These are phyloP conservation scores for Ceratina calcarata DNA, from an alignment of 1,140 invertebrate species.

Conservation along the genomic window DNA sequence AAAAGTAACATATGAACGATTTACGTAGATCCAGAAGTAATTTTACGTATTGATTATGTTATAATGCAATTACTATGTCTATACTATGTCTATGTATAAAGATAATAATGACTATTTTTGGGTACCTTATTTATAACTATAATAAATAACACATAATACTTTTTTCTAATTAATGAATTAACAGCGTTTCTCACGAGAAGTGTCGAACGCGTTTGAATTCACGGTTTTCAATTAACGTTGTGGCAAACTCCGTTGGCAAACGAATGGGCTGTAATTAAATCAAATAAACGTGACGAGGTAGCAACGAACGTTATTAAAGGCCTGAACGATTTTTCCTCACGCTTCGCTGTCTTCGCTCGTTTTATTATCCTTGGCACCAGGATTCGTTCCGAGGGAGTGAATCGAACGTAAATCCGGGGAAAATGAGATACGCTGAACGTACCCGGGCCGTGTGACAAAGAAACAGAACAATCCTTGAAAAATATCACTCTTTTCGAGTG, in stretches of 20 bases:
- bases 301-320: background rate
- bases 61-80: too few species aligned
- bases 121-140: too few species aligned
- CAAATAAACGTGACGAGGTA: constrained; percentile 4
- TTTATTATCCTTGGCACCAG: constrained; percentile 1
- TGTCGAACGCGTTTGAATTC: too few species aligned
- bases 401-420: constrained; percentile 9
- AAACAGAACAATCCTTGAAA: background rate
- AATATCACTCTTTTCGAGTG: background rate
- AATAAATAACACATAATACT: too few species aligned
- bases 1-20: background rate
- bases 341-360: background rate
- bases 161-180: too few species aligned
- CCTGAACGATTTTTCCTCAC: background rate
- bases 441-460: background rate
- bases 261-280: background rate
- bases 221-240: too few species aligned
- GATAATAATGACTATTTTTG: too few species aligned
- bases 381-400: background rate
- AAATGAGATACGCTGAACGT: constrained; percentile 13
- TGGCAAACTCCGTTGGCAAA: background rate
- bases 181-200: too few species aligned
- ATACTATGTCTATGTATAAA: too few species aligned
- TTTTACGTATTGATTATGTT: too few species aligned
- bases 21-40: background rate